A percentile compares a stretch with the other conserved stretches of the same genome.
phyloP scores from a whole-genome alignment of 2,113 vertebrate genomes.

The Bombycilla garrulus region DNA sequence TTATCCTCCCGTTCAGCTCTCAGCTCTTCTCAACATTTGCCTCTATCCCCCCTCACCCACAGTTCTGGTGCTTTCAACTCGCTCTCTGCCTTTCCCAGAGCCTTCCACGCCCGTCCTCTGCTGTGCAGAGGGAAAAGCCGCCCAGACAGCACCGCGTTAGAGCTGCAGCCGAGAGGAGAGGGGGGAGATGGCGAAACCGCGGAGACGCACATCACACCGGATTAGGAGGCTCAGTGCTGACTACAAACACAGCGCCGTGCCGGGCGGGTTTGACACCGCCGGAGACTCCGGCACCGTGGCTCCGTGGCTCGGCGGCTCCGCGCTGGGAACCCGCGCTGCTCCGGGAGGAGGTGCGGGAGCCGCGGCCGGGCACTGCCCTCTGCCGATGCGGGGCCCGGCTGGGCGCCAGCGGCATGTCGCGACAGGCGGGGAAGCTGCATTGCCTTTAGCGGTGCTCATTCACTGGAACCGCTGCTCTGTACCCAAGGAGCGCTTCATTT shows the following conservation, averaged over 20 bases:
- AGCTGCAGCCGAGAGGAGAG: not conserved
- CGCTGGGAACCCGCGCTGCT: not conserved
- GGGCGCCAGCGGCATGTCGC: not conserved
- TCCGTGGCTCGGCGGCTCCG: not conserved
- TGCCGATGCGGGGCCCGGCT: not conserved
- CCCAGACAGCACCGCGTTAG: not conserved
- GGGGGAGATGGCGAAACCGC: not conserved
- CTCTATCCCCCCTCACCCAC: not conserved
- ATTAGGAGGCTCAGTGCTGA: not conserved
- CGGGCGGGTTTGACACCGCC: accelerated
- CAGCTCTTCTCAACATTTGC: not conserved
- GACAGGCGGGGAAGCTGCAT: not conserved
- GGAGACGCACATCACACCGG: not conserved
- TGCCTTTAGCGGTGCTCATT: accelerated
- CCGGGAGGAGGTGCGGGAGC: not conserved
- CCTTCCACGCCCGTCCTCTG: not conserved
- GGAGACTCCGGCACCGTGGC: not conserved
- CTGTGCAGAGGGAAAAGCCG: not conserved
- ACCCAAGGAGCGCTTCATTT: not conserved
- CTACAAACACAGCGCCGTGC: accelerated
- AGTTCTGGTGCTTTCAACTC: not conserved
- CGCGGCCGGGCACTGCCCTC: conserved; percentile 31
- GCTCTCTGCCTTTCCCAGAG: not conserved
- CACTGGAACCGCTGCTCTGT: not conserved
- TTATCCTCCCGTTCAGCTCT: not conserved